Evolutionary conservation across 2,113 vertebrate genomes (phyloP).

Genomic region (Poicephalus meyeri): DNA sequence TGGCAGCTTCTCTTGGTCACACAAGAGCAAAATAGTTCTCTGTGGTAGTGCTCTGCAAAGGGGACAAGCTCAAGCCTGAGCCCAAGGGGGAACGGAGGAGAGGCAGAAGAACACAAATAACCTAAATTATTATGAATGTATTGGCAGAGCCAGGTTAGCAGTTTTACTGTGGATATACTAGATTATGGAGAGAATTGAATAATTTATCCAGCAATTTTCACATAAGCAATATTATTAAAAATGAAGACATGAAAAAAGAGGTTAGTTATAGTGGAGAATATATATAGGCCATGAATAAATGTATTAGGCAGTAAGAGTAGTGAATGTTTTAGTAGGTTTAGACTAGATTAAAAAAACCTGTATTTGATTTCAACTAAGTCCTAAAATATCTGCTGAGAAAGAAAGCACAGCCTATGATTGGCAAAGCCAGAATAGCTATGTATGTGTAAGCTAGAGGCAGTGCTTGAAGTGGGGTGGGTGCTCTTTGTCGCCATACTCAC

Average conservation of each 20-base stretch:
- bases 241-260: slow-evolving; percentile 70
- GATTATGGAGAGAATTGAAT: slow-evolving; percentile 72
- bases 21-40: neutral
- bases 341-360: slow-evolving; percentile 43
- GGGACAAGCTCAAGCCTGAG: neutral
- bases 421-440: neutral
- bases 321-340: slow-evolving; percentile 73
- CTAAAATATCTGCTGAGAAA: slow-evolving; percentile 49
- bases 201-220: slow-evolving; percentile 77
- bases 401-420: neutral
- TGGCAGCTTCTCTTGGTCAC: neutral
- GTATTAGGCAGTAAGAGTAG: slow-evolving; percentile 62
- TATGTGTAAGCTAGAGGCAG: neutral
- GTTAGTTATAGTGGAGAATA: slow-evolving; percentile 66
- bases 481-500: neutral
- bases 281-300: slow-evolving; percentile 72
- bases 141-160: slow-evolving; percentile 61
- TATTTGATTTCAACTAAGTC: slow-evolving; percentile 56
- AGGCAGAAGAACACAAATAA: neutral
- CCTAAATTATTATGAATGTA: slow-evolving; percentile 34
- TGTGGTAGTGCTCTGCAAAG: neutral
- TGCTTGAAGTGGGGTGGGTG: neutral
- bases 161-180: slow-evolving; percentile 57
- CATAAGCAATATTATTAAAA: slow-evolving; percentile 76
- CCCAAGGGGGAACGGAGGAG: neutral